phyloP scores from a whole-genome alignment of 2,888 invertebrate species.

The Gasteruption jaculator region DNA sequence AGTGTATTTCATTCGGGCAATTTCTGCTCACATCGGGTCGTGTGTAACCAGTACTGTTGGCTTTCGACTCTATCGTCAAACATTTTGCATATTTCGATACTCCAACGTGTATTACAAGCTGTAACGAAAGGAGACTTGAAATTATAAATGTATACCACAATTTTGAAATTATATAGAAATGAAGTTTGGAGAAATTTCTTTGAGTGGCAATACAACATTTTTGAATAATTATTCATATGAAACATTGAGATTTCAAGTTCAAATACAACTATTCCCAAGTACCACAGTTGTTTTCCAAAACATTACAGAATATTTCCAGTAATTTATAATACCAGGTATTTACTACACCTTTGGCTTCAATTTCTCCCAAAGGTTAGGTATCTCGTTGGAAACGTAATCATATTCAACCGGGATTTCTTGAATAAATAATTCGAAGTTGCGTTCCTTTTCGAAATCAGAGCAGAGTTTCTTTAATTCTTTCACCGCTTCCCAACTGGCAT shows the following conservation, averaged over 20 bases:
- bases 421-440: constrained; percentile 56
- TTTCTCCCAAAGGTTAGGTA: constrained; percentile 67
- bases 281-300: no score
- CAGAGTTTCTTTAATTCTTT: constrained; percentile 57
- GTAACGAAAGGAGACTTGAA: constrained; percentile 34
- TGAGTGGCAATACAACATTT: no score
- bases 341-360: constrained; percentile 63
- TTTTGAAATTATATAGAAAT: no score
- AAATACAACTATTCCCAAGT: no score
- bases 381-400: constrained; percentile 60
- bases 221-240: constrained; percentile 9
- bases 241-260: no score
- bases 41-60: constrained; percentile 61
- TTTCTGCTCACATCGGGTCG: constrained; percentile 51
- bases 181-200: no score
- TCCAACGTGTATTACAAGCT: constrained; percentile 80
- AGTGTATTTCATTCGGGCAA: constrained; percentile 55
- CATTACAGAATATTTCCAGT: background rate
- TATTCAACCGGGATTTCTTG: constrained; percentile 72
- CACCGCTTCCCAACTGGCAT: constrained; percentile 83
- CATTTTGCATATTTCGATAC: constrained; percentile 62
- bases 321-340: background rate
- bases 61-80: constrained; percentile 67
- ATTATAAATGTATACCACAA: no score
- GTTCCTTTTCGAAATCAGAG: constrained; percentile 53